phyloP scores from a whole-genome alignment of 2,113 vertebrate genomes.

The Syngnathus floridae region DNA sequence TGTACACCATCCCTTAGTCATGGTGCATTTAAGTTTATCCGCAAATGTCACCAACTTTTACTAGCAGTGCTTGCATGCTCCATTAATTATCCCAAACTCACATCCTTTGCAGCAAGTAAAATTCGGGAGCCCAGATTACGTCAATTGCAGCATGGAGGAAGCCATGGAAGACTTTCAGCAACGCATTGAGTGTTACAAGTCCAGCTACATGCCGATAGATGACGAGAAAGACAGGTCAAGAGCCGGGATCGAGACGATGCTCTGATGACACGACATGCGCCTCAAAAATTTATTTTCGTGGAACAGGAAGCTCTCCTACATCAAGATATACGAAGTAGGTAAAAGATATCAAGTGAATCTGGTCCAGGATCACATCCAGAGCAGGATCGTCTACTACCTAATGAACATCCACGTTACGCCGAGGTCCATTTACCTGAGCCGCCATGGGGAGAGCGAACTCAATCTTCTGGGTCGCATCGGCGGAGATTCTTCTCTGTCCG shows the following conservation, averaged over 20 bases:
- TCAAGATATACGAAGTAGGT: constrained; percentile 88
- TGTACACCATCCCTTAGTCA: too few species aligned
- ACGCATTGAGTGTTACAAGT: constrained; percentile 80
- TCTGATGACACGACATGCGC: not conserved
- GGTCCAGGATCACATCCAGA: constrained; percentile 86
- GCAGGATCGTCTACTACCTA: constrained; percentile 85
- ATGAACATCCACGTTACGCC: constrained; percentile 90
- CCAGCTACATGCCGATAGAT: constrained; percentile 77
- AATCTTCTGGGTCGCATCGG: constrained; percentile 80
- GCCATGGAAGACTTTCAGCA: constrained; percentile 80
- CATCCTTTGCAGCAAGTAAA: constrained; percentile 78
- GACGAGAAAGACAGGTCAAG: constrained; percentile 80
- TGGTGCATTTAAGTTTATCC: too few species aligned
- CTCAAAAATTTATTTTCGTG: not conserved
- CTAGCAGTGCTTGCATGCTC: too few species aligned
- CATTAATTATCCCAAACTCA: not conserved
- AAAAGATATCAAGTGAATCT: constrained; percentile 79
- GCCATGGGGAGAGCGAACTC: constrained; percentile 84
- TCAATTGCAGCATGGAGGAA: constrained; percentile 73
- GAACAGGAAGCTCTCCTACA: constrained; percentile 79
- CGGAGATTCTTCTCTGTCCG: constrained; percentile 76
- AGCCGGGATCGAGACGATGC: not conserved
- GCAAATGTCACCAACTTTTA: too few species aligned
- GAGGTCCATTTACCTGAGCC: constrained; percentile 82
- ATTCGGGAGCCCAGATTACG: constrained; percentile 83